Evolutionary conservation across 2,113 vertebrate genomes (phyloP), one percentile per base, ranked within the genome.

Genomic region (Oophaga pumilio): DNA sequence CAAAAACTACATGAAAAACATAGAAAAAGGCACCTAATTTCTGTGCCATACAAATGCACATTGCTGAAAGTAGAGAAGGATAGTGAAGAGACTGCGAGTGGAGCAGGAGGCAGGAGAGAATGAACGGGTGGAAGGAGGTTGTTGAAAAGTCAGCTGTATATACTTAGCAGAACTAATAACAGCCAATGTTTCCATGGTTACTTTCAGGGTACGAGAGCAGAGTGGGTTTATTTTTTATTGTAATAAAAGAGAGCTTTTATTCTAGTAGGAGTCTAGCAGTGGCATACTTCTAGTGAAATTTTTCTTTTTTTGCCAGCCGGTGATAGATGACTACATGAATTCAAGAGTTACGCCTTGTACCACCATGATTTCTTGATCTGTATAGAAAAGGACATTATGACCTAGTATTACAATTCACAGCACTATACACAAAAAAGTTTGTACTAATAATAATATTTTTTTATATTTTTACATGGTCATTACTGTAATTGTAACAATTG

Each of bases 131-230:
- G 43, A 76, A 68, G 78, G 69, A 15, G 26, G 59, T 26, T 76
- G 77, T 52, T 81, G 79, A 88, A 84, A 91, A 93, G 66, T 90
- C 87, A 52, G 76, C 49, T 90, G 90, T 84, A 64, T 90, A 89
- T 91, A 89, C 89, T 85, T 90, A 66, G 90, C 84, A 90, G 87
- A 90, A 87, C 86, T 90, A 92, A 90, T 89, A 90, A 89, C 87
- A 91, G 91, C 92, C 92, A 89, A 78, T 64, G 95, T 95, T 94
- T 82, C 95, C 94, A 95, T 96, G 95, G 95, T 91, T 89, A 95
- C 95, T 85, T 90, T 92, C 87, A 93, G 92, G 87, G 80, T 86
- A 88, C 82, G 83, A 76, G 64, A 81, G 90, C 91, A 88, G 69
- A 87, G 66, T 88, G 86, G 80, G 73, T 73, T 87, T 74, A 62